These are phyloP conservation scores for Typhlomys cinereus DNA, from an alignment of 2,113 vertebrate species.

Conservation along the genomic window DNA sequence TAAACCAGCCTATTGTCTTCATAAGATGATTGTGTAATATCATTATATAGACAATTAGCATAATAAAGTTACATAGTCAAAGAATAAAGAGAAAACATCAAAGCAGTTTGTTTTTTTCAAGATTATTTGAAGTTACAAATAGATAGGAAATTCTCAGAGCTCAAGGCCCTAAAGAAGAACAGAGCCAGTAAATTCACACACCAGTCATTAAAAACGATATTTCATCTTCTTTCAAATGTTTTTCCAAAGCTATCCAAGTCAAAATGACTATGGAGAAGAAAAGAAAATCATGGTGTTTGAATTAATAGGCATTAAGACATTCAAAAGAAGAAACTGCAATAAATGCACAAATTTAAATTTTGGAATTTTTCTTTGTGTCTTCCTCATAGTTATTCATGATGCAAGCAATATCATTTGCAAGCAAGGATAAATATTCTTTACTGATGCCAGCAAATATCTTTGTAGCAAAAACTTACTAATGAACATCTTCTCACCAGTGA, in stretches of 20 bases:
- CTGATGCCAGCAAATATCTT: slow-evolving; percentile 60
- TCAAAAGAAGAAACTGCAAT: slow-evolving; percentile 44
- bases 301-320: slow-evolving; percentile 55
- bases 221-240: slow-evolving; percentile 53
- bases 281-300: slow-evolving; percentile 29
- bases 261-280: slow-evolving; percentile 57
- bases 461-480: slow-evolving; percentile 71
- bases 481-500: slow-evolving; percentile 68
- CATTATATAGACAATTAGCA: slow-evolving; percentile 41
- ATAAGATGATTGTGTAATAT: slow-evolving; percentile 26
- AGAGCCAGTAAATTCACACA: slow-evolving; percentile 40
- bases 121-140: slow-evolving; percentile 65
- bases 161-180: slow-evolving; percentile 47
- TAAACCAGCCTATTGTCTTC: background rate
- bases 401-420: slow-evolving; percentile 57
- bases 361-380: slow-evolving; percentile 60
- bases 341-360: slow-evolving; percentile 61
- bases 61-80: slow-evolving; percentile 45
- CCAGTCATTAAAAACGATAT: slow-evolving; percentile 53
- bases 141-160: slow-evolving; percentile 57
- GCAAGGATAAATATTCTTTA: slow-evolving; percentile 65
- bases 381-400: slow-evolving; percentile 70
- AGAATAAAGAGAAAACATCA: slow-evolving; percentile 52
- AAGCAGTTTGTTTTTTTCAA: slow-evolving; percentile 43
- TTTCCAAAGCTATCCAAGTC: slow-evolving; percentile 46